Conservation (phyloP, 2,113 vertebrate species). For the Verasper variegatus region DNA sequence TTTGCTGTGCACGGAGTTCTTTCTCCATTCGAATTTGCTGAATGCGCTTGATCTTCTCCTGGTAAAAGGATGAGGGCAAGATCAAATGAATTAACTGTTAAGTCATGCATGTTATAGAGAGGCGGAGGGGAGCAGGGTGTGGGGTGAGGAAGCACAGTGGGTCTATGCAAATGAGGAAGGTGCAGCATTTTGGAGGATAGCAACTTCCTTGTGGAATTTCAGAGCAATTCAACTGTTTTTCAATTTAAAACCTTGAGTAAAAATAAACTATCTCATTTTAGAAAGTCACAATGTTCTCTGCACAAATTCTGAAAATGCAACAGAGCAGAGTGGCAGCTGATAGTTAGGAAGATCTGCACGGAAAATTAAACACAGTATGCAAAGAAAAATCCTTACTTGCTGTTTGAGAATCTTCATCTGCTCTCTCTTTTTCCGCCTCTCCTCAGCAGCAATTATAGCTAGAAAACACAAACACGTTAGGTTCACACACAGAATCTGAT, state of each 20-base stretch:
- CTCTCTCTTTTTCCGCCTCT: conserved; percentile 93
- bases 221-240: conserved; percentile 38
- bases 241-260: conserved; percentile 34
- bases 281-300: too few species aligned
- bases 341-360: not conserved
- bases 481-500: not conserved
- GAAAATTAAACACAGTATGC: not conserved
- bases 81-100: conserved; percentile 73
- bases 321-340: conserved; percentile 25
- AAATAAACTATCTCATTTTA: too few species aligned
- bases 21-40: conserved; percentile 97
- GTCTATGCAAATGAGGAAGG: conserved; percentile 57
- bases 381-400: conserved; percentile 84
- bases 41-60: conserved; percentile 98
- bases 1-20: conserved; percentile 95
- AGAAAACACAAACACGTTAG: conserved; percentile 53
- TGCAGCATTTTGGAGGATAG: conserved; percentile 45
- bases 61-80: conserved; percentile 61
- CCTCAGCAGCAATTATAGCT: conserved; percentile 96
- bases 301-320: conserved; percentile 7
- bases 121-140: not conserved
- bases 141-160: conserved; percentile 37
- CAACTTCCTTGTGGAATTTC: conserved; percentile 41
- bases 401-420: conserved; percentile 97
- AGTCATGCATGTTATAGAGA: conserved; percentile 71